A percentile compares a stretch with the other conserved stretches of the same genome.
phyloP scores from a whole-genome alignment of 2,797 vertebrate genomes.

The Agapornis canus region DNA sequence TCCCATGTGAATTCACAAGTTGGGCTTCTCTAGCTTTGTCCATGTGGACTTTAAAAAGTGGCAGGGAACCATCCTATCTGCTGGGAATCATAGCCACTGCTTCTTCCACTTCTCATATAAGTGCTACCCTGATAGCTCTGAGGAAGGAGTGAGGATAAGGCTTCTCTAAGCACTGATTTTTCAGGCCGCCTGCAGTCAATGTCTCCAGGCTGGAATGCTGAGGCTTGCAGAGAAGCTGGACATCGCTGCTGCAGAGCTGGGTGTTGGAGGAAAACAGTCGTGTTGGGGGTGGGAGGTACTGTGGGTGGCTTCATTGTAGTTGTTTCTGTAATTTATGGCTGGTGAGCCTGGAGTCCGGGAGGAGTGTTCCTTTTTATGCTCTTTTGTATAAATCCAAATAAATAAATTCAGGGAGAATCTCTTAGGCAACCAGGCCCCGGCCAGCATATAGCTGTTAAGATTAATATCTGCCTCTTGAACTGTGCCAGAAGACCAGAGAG shows the following conservation, averaged over 20 bases:
- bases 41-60: neutral
- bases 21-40: neutral
- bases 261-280: conserved; percentile 20
- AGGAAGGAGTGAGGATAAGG: neutral
- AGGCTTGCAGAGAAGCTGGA: neutral
- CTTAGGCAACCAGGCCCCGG: conserved; percentile 39
- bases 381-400: conserved; percentile 69
- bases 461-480: conserved; percentile 51
- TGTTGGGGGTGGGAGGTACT: conserved; percentile 21
- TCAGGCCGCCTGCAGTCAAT: neutral
- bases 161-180: neutral
- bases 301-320: conserved; percentile 68
- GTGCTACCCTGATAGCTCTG: neutral
- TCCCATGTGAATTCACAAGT: neutral
- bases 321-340: conserved; percentile 58
- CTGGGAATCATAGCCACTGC: neutral
- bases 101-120: neutral
- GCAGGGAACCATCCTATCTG: rapidly evolving
- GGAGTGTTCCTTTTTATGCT: conserved; percentile 62
- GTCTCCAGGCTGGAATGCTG: neutral
- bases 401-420: conserved; percentile 67
- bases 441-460: conserved; percentile 57
- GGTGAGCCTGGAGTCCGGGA: conserved; percentile 62
- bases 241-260: neutral
- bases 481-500: conserved; percentile 7